phyloP scores from a whole-genome alignment of 2,113 vertebrate genomes.

The Pycnonotus jocosus region DNA sequence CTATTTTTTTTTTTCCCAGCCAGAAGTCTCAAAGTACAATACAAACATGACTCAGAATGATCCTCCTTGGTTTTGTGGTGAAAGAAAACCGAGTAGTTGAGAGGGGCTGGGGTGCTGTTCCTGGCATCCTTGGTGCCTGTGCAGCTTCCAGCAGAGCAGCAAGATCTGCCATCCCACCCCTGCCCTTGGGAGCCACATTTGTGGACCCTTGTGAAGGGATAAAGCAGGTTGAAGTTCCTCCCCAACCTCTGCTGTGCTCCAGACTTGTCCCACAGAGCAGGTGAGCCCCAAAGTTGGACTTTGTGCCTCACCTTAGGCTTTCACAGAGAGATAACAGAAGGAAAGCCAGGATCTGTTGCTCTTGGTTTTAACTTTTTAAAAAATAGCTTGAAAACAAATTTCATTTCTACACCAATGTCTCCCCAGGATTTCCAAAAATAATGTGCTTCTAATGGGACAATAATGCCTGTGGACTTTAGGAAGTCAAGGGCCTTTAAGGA shows the following conservation, averaged over 20 bases:
- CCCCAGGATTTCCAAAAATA: background rate
- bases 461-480: background rate
- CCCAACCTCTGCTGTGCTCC: background rate
- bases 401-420: background rate
- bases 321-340: background rate
- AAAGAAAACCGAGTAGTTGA: background rate
- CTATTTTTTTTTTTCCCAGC: background rate
- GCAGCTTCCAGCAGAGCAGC: background rate
- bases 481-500: background rate
- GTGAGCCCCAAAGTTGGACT: background rate
- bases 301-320: background rate
- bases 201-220: background rate
- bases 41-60: background rate
- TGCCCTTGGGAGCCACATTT: accelerated
- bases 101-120: background rate
- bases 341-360: background rate
- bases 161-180: background rate
- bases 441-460: background rate
- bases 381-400: background rate
- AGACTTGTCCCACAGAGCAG: background rate
- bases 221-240: background rate
- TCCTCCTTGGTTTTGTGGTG: background rate
- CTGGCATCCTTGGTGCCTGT: background rate
- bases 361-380: background rate
- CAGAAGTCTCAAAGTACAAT: background rate